phyloP scores from a whole-genome alignment of 2,113 vertebrate species.

The Charadrius vociferus region DNA sequence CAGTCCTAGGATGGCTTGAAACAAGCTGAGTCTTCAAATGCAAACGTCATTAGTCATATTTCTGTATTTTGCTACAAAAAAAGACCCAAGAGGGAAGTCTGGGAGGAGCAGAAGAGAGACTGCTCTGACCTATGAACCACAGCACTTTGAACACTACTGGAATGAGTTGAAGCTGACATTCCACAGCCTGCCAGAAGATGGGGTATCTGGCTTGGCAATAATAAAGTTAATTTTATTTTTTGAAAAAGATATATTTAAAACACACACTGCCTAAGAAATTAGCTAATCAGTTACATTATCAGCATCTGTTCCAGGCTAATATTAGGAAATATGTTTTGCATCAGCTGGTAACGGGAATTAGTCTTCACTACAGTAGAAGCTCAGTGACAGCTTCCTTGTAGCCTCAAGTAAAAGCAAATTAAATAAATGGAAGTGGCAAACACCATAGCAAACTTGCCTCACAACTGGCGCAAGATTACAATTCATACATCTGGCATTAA shows the following conservation, averaged over 20 bases:
- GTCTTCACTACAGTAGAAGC: not conserved
- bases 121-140: not conserved
- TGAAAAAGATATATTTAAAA: not conserved
- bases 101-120: not conserved
- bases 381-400: not conserved
- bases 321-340: not conserved
- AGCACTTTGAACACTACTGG: not conserved
- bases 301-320: not conserved
- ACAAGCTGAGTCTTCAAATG: not conserved
- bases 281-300: not conserved
- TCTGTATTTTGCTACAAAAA: not conserved
- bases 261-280: not conserved
- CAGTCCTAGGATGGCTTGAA: not conserved
- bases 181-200: constrained; percentile 17
- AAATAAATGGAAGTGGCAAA: not conserved
- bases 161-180: not conserved
- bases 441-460: not conserved
- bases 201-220: not conserved
- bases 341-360: not conserved
- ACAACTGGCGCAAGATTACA: not conserved
- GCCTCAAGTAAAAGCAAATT: not conserved
- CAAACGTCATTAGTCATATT: not conserved
- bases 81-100: not conserved
- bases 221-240: not conserved
- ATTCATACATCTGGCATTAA: not conserved